phyloP scores from a whole-genome alignment of 1,140 invertebrate species.

The Brachionus sp. region DNA sequence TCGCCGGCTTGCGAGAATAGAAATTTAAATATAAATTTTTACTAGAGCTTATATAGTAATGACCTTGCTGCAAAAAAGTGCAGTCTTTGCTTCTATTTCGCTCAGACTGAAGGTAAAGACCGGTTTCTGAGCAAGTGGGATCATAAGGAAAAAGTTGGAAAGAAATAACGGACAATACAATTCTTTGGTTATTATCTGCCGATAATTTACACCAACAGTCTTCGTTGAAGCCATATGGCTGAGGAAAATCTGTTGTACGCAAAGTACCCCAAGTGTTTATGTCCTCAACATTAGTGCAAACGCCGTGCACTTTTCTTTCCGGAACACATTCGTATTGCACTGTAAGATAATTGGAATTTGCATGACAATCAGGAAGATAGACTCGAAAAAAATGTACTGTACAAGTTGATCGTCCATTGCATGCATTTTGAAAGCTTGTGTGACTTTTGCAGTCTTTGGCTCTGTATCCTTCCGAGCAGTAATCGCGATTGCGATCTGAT shows the following conservation, averaged over 20 bases:
- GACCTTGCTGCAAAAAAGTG: conserved; percentile 44
- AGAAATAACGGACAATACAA: conserved; percentile 34
- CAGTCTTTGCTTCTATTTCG: conserved; percentile 28
- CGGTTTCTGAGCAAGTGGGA: conserved; percentile 9
- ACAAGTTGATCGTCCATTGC: conserved; percentile 38
- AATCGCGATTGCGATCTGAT: not conserved
- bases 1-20: not conserved
- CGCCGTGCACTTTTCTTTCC: not conserved
- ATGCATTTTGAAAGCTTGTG: conserved; percentile 45
- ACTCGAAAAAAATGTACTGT: conserved; percentile 42
- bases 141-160: conserved; percentile 43
- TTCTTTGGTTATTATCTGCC: conserved; percentile 22
- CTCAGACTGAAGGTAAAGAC: conserved; percentile 36
- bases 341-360: conserved; percentile 37
- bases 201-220: conserved; percentile 45
- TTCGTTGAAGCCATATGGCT: conserved; percentile 25
- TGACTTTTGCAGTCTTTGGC: conserved; percentile 33
- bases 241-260: conserved; percentile 29
- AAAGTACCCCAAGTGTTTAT: conserved; percentile 32
- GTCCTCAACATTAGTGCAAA: conserved; percentile 20
- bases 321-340: conserved; percentile 37
- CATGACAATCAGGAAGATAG: conserved; percentile 17
- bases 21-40: conserved; percentile 36
- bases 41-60: conserved; percentile 39
- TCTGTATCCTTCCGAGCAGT: conserved; percentile 17